A percentile compares a stretch with the other conserved stretches of the same genome.
Conservation (phyloP, 2,797 vertebrate species). For the Percopsis omiscomaycus region DNA sequence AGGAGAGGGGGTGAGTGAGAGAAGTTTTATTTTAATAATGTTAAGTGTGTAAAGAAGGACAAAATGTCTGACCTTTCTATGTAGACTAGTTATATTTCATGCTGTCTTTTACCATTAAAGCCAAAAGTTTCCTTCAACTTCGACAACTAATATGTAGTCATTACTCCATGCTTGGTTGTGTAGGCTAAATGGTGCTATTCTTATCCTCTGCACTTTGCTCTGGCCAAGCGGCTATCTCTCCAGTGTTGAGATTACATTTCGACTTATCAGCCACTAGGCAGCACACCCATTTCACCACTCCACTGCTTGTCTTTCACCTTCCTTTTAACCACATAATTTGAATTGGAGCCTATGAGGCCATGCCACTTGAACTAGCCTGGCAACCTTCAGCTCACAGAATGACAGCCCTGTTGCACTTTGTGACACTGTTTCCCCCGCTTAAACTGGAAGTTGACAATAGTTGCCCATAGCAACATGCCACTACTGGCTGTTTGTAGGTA, state of each 20-base stretch:
- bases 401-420: constrained; percentile 23
- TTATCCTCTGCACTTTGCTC: constrained; percentile 44
- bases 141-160: too few relatives aligned
- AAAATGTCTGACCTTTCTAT: too few relatives aligned
- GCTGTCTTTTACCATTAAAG: too few relatives aligned
- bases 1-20: too few relatives aligned
- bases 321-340: not conserved
- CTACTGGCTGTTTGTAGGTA: constrained; percentile 62
- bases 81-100: too few relatives aligned
- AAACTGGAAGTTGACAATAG: constrained; percentile 22
- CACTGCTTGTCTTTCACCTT: not conserved
- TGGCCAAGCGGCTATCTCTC: constrained; percentile 36
- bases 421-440: too few relatives aligned
- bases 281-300: not conserved
- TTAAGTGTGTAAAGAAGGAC: too few relatives aligned
- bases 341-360: not conserved
- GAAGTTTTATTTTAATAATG: too few relatives aligned
- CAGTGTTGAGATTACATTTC: constrained; percentile 56
- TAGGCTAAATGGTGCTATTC: constrained; percentile 2
- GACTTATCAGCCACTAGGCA: constrained; percentile 33
- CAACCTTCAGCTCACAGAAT: constrained; percentile 17
- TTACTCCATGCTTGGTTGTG: too few relatives aligned
- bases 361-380: constrained; percentile 11
- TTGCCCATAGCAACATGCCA: constrained; percentile 22
- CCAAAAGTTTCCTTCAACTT: too few relatives aligned